Base-by-base conservation (phyloP, 1,140 invertebrate species). In the Ips typographus region DNA sequence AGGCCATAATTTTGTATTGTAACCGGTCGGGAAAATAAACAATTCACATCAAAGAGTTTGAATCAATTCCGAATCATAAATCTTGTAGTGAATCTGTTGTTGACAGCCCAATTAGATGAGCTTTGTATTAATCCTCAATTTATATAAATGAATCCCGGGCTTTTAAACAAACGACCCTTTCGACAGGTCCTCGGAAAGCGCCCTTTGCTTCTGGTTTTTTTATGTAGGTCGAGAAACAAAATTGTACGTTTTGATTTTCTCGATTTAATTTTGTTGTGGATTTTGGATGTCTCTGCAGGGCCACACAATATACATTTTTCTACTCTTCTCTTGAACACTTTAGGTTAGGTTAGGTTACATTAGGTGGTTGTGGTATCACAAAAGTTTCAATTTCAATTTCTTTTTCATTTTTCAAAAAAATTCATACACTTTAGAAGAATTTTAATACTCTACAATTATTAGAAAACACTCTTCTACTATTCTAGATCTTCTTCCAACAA, bases 31-130 rank as follows among this genome's bases (percentile, higher is more conserved):
- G 44, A 41, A 52, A 52, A 42, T 63, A 47, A 8, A 40, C 44
- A 52, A 63, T 51, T 63, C 49, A 52, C 60, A 63, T 51, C 60
- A 63, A 63, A 63, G 60, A 49, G 44, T 41, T 63, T 63, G 49
- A 51, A 52, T 55, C 52, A 55, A 55, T 51, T 49, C 60, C 6
- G 37, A 63, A 63, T 63, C 40, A 63, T 63, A 63, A 63, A 63
- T 63, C 60, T 63, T 63, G 44, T 52, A n/a, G 5, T 49, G 43
- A 51, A 52, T 63, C 60, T 63, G 60, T 51, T 52, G 44, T 43
- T 63, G 60, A 52, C 60, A 63, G 38, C n/a, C 60, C 60, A 63
- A 63, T 63, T 63, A 63, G 60, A 52, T 49, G 37, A 52, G 58
- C 58, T 44, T 44, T 43, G 58, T 60, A 60, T 60, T 60, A 60